Base-by-base conservation (phyloP, 2,888 invertebrate genomes). In the Caenorhabditis panamensis region DNA sequence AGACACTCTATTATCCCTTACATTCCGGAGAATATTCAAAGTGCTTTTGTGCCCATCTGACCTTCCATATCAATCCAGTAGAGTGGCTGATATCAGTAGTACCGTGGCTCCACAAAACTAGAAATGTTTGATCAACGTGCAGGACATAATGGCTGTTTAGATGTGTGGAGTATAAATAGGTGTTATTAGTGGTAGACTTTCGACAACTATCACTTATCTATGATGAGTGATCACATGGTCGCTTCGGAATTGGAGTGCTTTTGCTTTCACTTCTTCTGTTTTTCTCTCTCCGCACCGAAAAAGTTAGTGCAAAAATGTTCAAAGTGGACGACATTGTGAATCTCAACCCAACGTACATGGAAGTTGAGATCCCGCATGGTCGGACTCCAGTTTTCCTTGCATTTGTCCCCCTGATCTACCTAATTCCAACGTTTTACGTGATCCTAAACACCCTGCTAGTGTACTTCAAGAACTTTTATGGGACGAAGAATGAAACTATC, bases 381-480 rank as follows among this genome's bases (percentile, higher is more conserved):
- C 53, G 24, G 4, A n/a, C 44, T 1, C 36, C 67, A 5, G 24
- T 16, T 11, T 11, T 67, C 18, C 13, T 67, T 8, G 41, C 56
- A 4, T 36, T 68, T n/a, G 16, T 11, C n/a, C 68, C 68, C 16
- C 36, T 68, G n/a, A 20, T 59, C 24, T 68, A 68, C 18, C 41
- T 68, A 6, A 68, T 68, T 36, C 68, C 68, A 24, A 68, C 68
- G 3, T 36, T 68, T 24, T 18, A 59, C 18, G 28, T 68, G 5
- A 58, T 68, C n/a, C n/a, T 49, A 31, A 18, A 49, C n/a, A 49
- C 59, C 13, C 11, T 59, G 20, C 31, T 31, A 22, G 36, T 49
- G n/a, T 68, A 59, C 18, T 31, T 59, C 18, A 56, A 41, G 18
- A 58, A 58, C 24, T 20, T 59, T 8, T 11, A 49, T n/a, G 8